Conservation (phyloP, 2,113 vertebrate genomes). For the Craseonycteris thonglongyai region DNA sequence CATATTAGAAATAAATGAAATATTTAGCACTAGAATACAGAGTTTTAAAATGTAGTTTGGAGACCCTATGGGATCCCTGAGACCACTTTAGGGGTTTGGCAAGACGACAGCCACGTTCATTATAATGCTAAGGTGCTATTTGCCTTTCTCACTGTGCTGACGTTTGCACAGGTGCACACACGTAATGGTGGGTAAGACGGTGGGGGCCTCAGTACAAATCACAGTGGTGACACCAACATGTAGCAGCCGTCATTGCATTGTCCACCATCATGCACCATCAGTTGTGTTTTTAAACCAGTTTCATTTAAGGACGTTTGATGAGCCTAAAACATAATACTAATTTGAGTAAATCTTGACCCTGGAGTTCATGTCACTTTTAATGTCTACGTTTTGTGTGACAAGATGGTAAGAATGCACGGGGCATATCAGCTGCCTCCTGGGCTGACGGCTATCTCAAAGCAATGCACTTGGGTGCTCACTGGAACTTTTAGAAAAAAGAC, state of each 20-base stretch:
- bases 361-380: background rate
- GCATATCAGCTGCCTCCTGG: too few relatives aligned
- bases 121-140: background rate
- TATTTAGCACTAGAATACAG: background rate
- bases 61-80: background rate
- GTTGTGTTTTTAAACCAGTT: background rate
- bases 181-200: background rate
- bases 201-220: background rate
- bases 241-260: fast-evolving
- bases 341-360: background rate
- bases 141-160: background rate
- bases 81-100: background rate
- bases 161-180: background rate
- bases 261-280: background rate
- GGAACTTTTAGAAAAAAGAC: background rate
- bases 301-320: background rate
- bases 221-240: background rate
- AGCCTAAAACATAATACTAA: background rate
- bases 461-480: fast-evolving
- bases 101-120: background rate
- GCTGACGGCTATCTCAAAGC: fast-evolving
- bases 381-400: background rate
- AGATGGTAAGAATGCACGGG: background rate
- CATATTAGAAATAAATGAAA: background rate
- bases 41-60: background rate